Evolutionary conservation across 2,797 vertebrate species (phyloP), one percentile per base, ranked within the genome.

Genomic region (Balearica regulorum): DNA sequence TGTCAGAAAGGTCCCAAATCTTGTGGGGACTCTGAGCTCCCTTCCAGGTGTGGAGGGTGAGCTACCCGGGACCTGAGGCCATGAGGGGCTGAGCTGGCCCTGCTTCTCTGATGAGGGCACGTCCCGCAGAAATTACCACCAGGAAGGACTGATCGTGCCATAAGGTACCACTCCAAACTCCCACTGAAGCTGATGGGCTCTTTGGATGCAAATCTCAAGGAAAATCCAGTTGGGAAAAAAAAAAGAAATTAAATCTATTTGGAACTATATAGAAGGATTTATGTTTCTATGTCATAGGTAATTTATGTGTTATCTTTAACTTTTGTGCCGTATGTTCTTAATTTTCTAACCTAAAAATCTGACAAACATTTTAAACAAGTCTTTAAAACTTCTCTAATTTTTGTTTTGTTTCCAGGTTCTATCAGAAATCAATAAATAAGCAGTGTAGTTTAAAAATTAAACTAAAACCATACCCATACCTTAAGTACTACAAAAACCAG

Each of bases 351-450:
- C 31, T 87, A 83, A 80, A 95, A 83, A 19, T 75, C 26, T n/a
- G 78, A 53, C 49, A 83, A 77, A 39, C 5, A 54, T 68, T 94
- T 91, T 78, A 68, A 89, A 80, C 9, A 70, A 90, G 11, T 66
- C 62, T 88, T 83, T 73, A 66, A 78, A 72, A 55, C 33, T 31
- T 91, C 16, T 11, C 15, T 69, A 68, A 14, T 77, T 3, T 70
- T 69, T 65, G 60, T 82, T 84, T 83, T 78, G 51, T 48, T 92
- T 69, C 29, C 77, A 77, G 6, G 6, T 73, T 94, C 44, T 85
- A 41, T 87, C 55, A 92, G 73, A 93, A 73, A 80, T 66, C 60
- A 91, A 80, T 87, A 94, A 93, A 89, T 85, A 84, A 83, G n/a
- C 33, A 77, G 7, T 62, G 16, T 37, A 75, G 11, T 77, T 93